These are phyloP conservation scores for Nerophis lumbriciformis DNA, from an alignment of 2,113 vertebrate species.

Conservation along the genomic window DNA sequence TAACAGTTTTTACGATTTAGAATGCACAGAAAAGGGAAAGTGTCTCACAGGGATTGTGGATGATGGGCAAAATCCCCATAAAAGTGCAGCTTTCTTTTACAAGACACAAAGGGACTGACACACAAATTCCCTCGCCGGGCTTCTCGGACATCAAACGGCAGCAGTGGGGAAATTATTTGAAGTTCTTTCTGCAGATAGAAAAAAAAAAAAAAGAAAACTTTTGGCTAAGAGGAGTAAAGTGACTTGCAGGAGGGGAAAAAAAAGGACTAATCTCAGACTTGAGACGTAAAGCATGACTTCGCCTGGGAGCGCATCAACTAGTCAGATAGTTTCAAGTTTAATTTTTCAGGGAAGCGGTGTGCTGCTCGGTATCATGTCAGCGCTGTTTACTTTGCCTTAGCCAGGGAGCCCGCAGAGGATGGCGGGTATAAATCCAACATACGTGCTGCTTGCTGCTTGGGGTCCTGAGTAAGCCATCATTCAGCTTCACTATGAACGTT, in stretches of 20 bases:
- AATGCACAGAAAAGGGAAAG: no score
- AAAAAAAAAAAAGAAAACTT: slow-evolving; percentile 9
- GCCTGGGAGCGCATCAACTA: slow-evolving; percentile 16
- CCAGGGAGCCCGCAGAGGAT: slow-evolving; percentile 24
- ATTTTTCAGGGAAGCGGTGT: slow-evolving; percentile 30
- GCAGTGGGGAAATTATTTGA: slow-evolving; percentile 13
- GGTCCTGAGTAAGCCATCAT: slow-evolving; percentile 12
- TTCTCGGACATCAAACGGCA: slow-evolving; percentile 3
- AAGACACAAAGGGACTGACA: neutral
- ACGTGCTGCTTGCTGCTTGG: neutral
- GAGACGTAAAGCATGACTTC: slow-evolving; percentile 31
- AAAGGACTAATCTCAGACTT: slow-evolving; percentile 30
- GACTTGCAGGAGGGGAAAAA: neutral
- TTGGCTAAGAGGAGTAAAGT: slow-evolving; percentile 23
- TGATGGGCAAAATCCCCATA: no score
- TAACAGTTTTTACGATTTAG: no score
- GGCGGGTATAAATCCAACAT: slow-evolving; percentile 27
- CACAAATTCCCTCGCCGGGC: slow-evolving; percentile 1
- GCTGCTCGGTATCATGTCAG: slow-evolving; percentile 38
- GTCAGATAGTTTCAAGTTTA: slow-evolving; percentile 30
- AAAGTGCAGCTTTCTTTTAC: no score
- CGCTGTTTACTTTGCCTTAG: slow-evolving; percentile 31
- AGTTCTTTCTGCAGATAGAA: slow-evolving; percentile 8
- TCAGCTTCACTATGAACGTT: no score
- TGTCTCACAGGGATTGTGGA: no score